phyloP scores from a whole-genome alignment of 2,113 vertebrate species.

The Cyprinodon variegatus region DNA sequence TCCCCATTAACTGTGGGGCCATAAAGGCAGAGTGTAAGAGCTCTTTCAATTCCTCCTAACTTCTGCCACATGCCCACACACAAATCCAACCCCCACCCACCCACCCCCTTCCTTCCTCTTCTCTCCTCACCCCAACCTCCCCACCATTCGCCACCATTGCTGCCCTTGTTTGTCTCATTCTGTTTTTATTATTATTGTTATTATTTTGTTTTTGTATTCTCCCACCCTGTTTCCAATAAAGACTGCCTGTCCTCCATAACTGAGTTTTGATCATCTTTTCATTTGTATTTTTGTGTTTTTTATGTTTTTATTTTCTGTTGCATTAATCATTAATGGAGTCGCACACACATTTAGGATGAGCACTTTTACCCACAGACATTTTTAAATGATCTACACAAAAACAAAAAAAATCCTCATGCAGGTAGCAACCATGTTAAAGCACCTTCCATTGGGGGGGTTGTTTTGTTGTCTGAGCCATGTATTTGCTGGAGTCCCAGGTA shows the following conservation, averaged over 20 bases:
- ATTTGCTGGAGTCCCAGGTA: constrained; percentile 65
- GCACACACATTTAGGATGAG: constrained; percentile 16
- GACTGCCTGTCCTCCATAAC: constrained; percentile 83
- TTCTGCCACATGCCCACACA: constrained; percentile 78
- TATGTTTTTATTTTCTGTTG: constrained; percentile 36
- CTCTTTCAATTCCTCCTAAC: constrained; percentile 98
- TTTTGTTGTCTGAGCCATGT: constrained; percentile 63
- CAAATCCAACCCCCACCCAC: constrained; percentile 34
- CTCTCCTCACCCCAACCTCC: constrained; percentile 52
- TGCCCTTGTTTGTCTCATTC: constrained; percentile 71
- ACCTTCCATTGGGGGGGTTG: constrained; percentile 31
- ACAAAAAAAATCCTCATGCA: constrained; percentile 26
- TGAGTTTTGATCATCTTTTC: constrained; percentile 83
- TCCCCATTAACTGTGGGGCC: constrained; percentile 99
- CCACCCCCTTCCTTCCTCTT: constrained; percentile 36
- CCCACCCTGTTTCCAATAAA: constrained; percentile 83
- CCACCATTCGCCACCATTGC: constrained; percentile 50
- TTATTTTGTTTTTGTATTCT: constrained; percentile 82
- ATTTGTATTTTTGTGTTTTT: constrained; percentile 50
- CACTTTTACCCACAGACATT: not conserved
- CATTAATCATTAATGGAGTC: constrained; percentile 31
- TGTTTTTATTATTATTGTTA: constrained; percentile 83
- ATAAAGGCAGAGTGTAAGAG: constrained; percentile 99
- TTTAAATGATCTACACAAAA: constrained; percentile 7
- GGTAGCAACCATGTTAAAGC: constrained; percentile 34